Conservation (phyloP, 2,113 vertebrate species). For the Polyodon spathula region DNA sequence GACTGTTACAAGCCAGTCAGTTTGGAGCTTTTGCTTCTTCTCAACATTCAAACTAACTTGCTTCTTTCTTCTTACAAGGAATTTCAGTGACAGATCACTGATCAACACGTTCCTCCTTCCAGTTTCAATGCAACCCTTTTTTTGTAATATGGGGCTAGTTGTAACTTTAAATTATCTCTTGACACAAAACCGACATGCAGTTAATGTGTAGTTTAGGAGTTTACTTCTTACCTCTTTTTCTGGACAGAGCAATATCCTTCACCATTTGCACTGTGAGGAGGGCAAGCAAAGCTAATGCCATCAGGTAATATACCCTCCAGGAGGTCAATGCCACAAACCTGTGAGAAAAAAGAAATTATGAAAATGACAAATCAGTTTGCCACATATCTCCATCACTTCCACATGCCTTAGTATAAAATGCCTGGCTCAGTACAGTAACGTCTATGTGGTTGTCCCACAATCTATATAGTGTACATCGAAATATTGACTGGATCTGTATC, state of each 20-base stretch:
- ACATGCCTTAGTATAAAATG: background rate
- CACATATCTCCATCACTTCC: too few species aligned
- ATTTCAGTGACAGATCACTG: slow-evolving; percentile 40
- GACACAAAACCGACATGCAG: background rate
- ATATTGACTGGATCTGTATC: too few species aligned
- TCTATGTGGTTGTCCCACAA: background rate
- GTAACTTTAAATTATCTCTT: background rate
- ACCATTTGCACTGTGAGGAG: slow-evolving; percentile 61
- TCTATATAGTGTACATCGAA: too few species aligned
- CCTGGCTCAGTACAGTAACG: background rate
- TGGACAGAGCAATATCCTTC: slow-evolving; percentile 59
- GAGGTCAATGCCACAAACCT: slow-evolving; percentile 77
- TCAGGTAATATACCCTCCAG: slow-evolving; percentile 67
- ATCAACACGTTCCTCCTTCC: too few species aligned
- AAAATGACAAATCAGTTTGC: background rate
- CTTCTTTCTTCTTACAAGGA: slow-evolving; percentile 55
- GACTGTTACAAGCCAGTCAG: too few species aligned
- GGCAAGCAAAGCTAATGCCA: slow-evolving; percentile 58
- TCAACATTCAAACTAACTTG: slow-evolving; percentile 26
- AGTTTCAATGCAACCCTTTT: too few species aligned
- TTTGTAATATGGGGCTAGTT: too few species aligned
- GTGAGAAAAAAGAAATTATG: slow-evolving; percentile 19
- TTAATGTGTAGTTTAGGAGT: background rate
- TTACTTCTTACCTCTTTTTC: slow-evolving; percentile 60
- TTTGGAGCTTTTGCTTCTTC: too few species aligned